Evolutionary conservation across 2,797 vertebrate genomes (phyloP).

Genomic region (Taenioides sp.): DNA sequence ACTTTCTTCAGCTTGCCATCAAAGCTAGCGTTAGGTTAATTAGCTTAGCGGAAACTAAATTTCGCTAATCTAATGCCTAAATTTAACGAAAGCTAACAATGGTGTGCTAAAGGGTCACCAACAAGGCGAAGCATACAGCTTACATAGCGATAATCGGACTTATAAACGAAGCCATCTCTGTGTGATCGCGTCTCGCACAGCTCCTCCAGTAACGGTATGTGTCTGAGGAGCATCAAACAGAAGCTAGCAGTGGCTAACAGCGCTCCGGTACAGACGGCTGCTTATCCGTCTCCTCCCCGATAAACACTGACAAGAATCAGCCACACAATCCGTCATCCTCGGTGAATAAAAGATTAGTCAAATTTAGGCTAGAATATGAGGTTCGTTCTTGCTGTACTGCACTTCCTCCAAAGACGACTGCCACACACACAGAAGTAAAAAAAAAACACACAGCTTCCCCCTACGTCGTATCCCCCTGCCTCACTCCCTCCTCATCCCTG

Average conservation of each 20-base stretch:
- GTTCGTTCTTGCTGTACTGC: slow-evolving; percentile 33
- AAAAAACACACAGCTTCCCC: slow-evolving; percentile 15
- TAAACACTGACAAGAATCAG: slow-evolving; percentile 1
- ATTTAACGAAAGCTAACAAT: slow-evolving; percentile 39
- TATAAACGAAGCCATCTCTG: neutral
- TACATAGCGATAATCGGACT: neutral
- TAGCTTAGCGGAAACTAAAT: slow-evolving; percentile 35
- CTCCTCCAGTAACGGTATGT: neutral
- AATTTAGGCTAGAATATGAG: neutral
- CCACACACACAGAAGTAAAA: slow-evolving; percentile 39
- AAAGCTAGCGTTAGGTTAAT: slow-evolving; percentile 29
- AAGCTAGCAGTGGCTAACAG: slow-evolving; percentile 61
- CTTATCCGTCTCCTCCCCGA: slow-evolving; percentile 24
- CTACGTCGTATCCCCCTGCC: slow-evolving; percentile 13
- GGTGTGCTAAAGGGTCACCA: neutral
- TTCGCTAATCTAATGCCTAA: slow-evolving; percentile 32
- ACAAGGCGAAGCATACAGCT: neutral
- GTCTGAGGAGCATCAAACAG: slow-evolving; percentile 16
- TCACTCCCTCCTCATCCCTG: slow-evolving; percentile 7
- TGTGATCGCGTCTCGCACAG: neutral
- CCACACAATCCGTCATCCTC: slow-evolving; percentile 2
- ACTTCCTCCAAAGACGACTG: slow-evolving; percentile 55
- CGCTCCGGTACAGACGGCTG: slow-evolving; percentile 29
- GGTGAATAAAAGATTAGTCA: neutral
- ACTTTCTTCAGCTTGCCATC: neutral